A percentile compares a stretch with the other conserved stretches of the same genome.
Conservation (phyloP, 2,888 invertebrate species). For the Pimpla rufipes region DNA sequence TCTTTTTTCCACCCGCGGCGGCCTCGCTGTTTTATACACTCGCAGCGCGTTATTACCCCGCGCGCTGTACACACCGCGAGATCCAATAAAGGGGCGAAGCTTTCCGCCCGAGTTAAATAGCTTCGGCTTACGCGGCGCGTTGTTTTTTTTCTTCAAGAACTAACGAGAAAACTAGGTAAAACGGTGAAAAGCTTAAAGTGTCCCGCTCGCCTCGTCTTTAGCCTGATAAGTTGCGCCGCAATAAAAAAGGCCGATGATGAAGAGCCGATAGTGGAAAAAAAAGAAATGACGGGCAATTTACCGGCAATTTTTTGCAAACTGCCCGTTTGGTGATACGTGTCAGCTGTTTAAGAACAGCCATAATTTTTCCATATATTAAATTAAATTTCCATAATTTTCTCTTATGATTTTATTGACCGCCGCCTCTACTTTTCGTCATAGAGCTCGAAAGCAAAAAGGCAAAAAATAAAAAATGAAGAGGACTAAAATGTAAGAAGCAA, state of each 20-base stretch:
- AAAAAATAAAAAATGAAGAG: too few species aligned
- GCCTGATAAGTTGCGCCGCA: too few species aligned
- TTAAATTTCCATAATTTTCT: too few species aligned
- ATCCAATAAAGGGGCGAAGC: not conserved
- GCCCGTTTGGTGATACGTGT: not conserved
- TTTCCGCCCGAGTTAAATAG: not conserved
- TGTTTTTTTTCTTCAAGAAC: not conserved
- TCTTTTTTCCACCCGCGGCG: not conserved
- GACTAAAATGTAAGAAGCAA: too few species aligned
- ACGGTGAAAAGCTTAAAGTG: not conserved
- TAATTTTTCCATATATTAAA: not conserved
- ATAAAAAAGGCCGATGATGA: too few species aligned
- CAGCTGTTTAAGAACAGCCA: not conserved
- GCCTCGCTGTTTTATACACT: slow-evolving; percentile 9
- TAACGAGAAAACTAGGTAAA: not conserved
- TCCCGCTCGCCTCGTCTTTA: not conserved
- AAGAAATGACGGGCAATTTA: not conserved
- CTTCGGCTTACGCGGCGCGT: not conserved
- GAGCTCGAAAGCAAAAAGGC: too few species aligned
- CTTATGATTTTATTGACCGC: too few species aligned
- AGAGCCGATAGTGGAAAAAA: not conserved
- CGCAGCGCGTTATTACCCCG: not conserved
- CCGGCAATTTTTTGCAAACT: too few species aligned
- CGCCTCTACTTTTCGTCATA: too few species aligned
- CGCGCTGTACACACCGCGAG: not conserved